Conservation (phyloP, 2,797 vertebrate species). For the Chloroceryle amazona region DNA sequence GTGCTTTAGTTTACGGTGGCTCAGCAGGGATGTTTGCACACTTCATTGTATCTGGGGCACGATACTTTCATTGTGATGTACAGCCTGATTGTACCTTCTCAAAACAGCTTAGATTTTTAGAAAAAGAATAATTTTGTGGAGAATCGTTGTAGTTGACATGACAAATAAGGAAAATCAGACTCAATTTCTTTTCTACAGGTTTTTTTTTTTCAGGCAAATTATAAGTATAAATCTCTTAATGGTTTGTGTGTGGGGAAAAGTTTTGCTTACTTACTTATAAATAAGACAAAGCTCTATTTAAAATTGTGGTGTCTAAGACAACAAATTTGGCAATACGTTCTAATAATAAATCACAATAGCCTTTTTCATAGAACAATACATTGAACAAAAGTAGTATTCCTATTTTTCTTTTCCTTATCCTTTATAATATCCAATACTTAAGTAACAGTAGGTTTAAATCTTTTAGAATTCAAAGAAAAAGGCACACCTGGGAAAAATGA, state of each 20-base stretch:
- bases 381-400: background rate
- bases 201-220: background rate
- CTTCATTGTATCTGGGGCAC: background rate
- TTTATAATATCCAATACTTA: background rate
- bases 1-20: background rate
- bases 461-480: background rate
- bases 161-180: background rate
- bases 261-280: background rate
- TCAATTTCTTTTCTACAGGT: background rate
- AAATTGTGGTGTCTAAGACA: background rate
- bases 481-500: background rate
- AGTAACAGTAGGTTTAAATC: background rate
- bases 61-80: background rate
- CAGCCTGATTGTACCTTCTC: background rate
- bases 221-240: background rate
- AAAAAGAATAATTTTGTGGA: background rate
- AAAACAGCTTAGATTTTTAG: background rate
- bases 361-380: background rate
- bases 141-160: background rate
- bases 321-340: background rate
- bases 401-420: background rate
- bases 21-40: background rate
- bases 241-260: accelerated
- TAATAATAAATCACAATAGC: background rate
- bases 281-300: background rate